Conservation (phyloP, 1,140 invertebrate genomes). For the Caenorhabditis elegans region WBcel235 BX284606.5:4939501-4940000, state of each 20-base stretch:
- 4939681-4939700: slow-evolving; percentile 6
- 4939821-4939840: not conserved
- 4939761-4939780: slow-evolving; percentile 4
- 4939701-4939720: slow-evolving; percentile 25
- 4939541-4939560: slow-evolving; percentile 2
- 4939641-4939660: slow-evolving; percentile 11
- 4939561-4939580: slow-evolving; percentile 14
- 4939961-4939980: too few relatives aligned
- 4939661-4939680: not conserved
- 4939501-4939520: not conserved
- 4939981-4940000: too few relatives aligned
- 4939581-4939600: not conserved
- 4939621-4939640: not conserved
- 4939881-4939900: slow-evolving; percentile 7
- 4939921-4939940: too few relatives aligned
- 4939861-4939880: not conserved
- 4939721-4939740: not conserved
- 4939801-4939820: too few relatives aligned
- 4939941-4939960: too few relatives aligned
- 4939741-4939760: not conserved
- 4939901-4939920: slow-evolving; percentile 3
- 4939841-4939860: not conserved
- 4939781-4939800: not conserved
- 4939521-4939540: not conserved
- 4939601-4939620: slow-evolving; percentile 26